phyloP scores from a whole-genome alignment of 2,888 invertebrate genomes.

The Synanthedon vespiformis region DNA sequence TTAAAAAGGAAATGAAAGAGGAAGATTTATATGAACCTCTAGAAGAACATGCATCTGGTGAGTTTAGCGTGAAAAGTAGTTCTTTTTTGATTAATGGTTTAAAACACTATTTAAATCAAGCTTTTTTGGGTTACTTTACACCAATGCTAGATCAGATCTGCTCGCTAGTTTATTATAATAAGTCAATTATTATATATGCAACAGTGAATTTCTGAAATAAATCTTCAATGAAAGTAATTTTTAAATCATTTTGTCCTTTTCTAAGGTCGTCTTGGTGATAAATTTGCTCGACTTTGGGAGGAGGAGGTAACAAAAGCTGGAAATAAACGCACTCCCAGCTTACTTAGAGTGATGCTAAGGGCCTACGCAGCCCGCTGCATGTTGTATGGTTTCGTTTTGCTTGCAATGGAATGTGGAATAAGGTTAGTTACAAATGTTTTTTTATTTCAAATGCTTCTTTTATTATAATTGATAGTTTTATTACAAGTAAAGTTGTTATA shows the following conservation, averaged over 20 bases:
- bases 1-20: constrained; percentile 77
- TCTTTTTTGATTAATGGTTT: too few relatives aligned
- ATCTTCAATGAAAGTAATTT: not conserved
- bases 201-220: not conserved
- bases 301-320: constrained; percentile 50
- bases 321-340: constrained; percentile 64
- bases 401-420: constrained; percentile 73
- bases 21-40: constrained; percentile 83
- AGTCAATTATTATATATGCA: not conserved
- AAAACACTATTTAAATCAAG: too few relatives aligned
- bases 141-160: too few relatives aligned
- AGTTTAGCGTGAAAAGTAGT: constrained; percentile 3
- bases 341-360: constrained; percentile 62
- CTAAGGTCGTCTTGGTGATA: constrained; percentile 59
- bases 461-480: too few relatives aligned
- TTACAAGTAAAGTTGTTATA: too few relatives aligned
- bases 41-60: constrained; percentile 77
- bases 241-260: not conserved
- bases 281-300: constrained; percentile 66
- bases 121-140: too few relatives aligned
- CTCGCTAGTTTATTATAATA: not conserved
- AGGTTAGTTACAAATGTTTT: constrained; percentile 39
- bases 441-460: too few relatives aligned
- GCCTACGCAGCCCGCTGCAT: constrained; percentile 74
- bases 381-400: constrained; percentile 69